Evolutionary conservation across 2,888 invertebrate genomes (phyloP).

Genomic region (Liopterus haemorrhoidalis): DNA sequence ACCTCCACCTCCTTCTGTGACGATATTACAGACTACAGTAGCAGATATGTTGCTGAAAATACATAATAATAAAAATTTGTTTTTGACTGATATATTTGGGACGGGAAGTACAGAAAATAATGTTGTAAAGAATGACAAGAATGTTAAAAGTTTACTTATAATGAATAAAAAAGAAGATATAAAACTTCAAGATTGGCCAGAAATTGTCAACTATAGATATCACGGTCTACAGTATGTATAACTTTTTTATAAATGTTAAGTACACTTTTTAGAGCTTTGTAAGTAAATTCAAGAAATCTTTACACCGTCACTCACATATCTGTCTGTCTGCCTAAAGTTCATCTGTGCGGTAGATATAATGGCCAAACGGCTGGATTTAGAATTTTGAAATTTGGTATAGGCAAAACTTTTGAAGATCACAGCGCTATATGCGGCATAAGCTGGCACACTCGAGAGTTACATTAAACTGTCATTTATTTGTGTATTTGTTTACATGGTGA

Average conservation of each 20-base stretch:
- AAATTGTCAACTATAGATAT: slow-evolving; percentile 55
- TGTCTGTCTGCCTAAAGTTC: no score
- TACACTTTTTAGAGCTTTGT: slow-evolving; percentile 5
- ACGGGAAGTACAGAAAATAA: slow-evolving; percentile 22
- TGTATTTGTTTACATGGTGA: no score
- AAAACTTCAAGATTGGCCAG: slow-evolving; percentile 52
- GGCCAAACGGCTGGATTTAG: no score
- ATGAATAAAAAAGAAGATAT: slow-evolving; percentile 44
- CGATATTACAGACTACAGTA: slow-evolving; percentile 60
- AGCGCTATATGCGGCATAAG: no score
- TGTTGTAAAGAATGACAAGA: slow-evolving; percentile 23
- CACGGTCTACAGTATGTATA: slow-evolving; percentile 70
- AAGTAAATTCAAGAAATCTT: no score
- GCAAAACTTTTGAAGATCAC: no score
- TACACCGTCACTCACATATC: no score
- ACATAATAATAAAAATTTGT: slow-evolving; percentile 37
- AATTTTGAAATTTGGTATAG: no score
- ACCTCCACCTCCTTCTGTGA: slow-evolving; percentile 69
- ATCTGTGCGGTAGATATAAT: neutral
- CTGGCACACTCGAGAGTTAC: no score
- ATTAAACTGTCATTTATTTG: no score
- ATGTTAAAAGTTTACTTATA: slow-evolving; percentile 37
- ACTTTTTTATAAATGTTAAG: slow-evolving; percentile 9
- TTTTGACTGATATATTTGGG: slow-evolving; percentile 31
- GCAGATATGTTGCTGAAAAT: slow-evolving; percentile 55